Conservation (phyloP, 2,113 vertebrate species). For the Athene cunicularia region DNA sequence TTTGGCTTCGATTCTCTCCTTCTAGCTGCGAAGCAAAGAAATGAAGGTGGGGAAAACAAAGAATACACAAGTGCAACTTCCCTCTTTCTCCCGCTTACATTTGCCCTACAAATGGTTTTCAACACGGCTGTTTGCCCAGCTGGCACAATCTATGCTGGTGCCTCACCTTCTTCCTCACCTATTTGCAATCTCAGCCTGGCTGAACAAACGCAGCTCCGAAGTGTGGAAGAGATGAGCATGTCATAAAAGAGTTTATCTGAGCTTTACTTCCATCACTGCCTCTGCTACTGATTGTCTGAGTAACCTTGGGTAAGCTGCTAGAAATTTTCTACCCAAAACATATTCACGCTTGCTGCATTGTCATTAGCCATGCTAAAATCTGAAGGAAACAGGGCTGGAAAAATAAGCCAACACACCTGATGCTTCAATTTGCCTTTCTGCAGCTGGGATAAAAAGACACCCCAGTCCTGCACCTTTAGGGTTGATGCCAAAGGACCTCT, state of each 20-base stretch:
- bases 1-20: background rate
- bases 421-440: background rate
- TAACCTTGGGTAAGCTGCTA: background rate
- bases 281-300: background rate
- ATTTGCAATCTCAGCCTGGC: background rate
- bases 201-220: background rate
- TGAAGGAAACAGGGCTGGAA: background rate
- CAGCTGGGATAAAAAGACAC: background rate
- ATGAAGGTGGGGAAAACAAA: background rate
- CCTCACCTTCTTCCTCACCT: background rate
- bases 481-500: background rate
- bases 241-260: background rate
- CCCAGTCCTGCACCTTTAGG: background rate
- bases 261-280: background rate
- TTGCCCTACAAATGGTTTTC: background rate
- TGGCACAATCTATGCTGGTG: background rate
- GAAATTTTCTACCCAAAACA: background rate
- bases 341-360: background rate
- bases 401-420: background rate
- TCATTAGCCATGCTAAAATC: background rate
- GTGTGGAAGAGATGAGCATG: accelerated
- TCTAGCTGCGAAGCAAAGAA: background rate
- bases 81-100: background rate
- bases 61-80: background rate
- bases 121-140: background rate